Conservation (phyloP, 2,888 invertebrate species). For the Polydesmus complanatus region DNA sequence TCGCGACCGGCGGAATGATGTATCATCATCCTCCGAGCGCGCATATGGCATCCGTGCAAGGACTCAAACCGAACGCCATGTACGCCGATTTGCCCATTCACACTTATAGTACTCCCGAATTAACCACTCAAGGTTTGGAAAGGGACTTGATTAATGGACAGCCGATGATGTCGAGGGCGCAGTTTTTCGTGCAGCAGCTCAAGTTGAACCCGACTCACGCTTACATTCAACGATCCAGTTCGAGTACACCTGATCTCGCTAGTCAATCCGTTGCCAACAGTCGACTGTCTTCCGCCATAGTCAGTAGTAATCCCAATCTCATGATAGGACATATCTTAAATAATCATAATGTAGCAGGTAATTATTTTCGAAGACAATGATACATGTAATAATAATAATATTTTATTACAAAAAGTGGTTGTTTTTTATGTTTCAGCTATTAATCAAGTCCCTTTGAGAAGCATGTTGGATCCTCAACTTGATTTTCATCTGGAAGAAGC, state of each 20-base stretch:
- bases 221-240: constrained; percentile 49
- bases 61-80: constrained; percentile 6
- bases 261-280: constrained; percentile 24
- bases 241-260: constrained; percentile 71
- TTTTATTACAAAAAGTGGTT: too few relatives aligned
- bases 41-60: background rate
- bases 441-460: background rate
- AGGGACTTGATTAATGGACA: constrained; percentile 22
- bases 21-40: constrained; percentile 8
- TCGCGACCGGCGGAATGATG: background rate
- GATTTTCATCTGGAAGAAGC: background rate
- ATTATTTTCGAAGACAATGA: too few relatives aligned
- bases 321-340: constrained; percentile 16
- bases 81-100: constrained; percentile 17
- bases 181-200: constrained; percentile 28
- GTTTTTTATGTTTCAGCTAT: background rate
- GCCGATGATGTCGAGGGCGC: constrained; percentile 33
- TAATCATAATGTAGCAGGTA: background rate
- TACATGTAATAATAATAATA: too few relatives aligned
- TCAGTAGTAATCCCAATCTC: constrained; percentile 28
- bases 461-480: background rate
- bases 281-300: background rate
- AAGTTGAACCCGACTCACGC: constrained; percentile 70
- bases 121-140: constrained; percentile 26
- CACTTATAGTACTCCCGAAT: constrained; percentile 31